Base-by-base conservation (phyloP, 2,888 invertebrate genomes). In the Drosophila leonis region DNA sequence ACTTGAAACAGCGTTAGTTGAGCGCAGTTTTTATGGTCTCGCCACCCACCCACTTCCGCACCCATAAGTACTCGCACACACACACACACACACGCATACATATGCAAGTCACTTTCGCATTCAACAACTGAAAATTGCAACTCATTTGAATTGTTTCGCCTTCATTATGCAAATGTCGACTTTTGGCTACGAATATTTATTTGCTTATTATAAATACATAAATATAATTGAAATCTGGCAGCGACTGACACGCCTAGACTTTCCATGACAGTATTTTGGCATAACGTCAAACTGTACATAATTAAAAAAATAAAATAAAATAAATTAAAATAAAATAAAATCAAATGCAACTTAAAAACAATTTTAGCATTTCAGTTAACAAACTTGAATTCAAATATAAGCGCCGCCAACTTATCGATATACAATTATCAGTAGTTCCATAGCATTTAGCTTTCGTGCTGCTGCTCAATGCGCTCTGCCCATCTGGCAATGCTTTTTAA, bases 161-260 rank as follows among this genome's bases (percentile, higher is more conserved):
- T 82, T 81, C 75, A 75, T 88, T 83, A 83, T 83, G 88, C 88
- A 88, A 88, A 83, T 86, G 39, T 35, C 39, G 61, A 49, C 59
- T 67, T 72, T 68, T 72, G 71, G 83, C 62, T 70, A 65, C 72
- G 88, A 75, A 83, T 86, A 78, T 80, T 85, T 86, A 83, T 80
- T 85, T 80, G 80, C 86, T 75, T 64, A 83, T 83, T 88, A 83
- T 73, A 87, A 75, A 75, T 70, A 83, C 84, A 87, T 81, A 70
- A 77, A 85, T 60, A 61, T 72, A 46, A 78, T 49, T 65, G 27
- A 56, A 56, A 48, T 51, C 20, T 51, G 29, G n/a, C 41, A 12
- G 41, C 52, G 44, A 39, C 60, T 42, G 39, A 27, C 56, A 54
- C 10, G 3, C 49, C 39, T 37, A 24, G 31, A 75, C 73, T 75